Conservation (phyloP, 2,113 vertebrate species). For the Lagopus leucura region DNA sequence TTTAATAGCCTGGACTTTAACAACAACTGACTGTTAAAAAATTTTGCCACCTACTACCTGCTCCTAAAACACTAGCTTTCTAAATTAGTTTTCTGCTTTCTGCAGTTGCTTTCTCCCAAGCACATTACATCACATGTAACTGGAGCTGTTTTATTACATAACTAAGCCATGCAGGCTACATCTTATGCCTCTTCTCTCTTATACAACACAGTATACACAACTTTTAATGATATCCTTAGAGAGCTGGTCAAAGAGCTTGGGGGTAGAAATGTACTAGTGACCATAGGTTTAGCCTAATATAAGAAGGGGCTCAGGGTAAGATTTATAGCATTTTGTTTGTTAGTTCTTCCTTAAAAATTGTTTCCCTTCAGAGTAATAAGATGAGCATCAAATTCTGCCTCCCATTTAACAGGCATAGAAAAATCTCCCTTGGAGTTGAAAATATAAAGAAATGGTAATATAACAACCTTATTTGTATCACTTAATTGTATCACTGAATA, state of each 20-base stretch:
- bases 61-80: background rate
- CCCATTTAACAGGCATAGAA: background rate
- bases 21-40: background rate
- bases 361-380: conserved; percentile 27
- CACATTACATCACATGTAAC: conserved; percentile 1
- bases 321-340: conserved; percentile 31
- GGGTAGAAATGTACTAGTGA: background rate
- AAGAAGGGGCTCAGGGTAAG: background rate
- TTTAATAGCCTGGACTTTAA: background rate
- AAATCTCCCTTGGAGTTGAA: background rate
- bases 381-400: background rate
- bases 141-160: conserved; percentile 33
- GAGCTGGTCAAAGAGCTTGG: conserved; percentile 38
- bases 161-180: background rate
- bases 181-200: background rate
- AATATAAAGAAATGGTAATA: background rate
- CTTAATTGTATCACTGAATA: background rate
- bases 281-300: background rate
- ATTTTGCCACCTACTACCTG: background rate
- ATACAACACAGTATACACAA: background rate
- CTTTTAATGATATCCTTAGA: conserved; percentile 71
- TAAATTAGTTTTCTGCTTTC: conserved; percentile 23
- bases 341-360: conserved; percentile 2
- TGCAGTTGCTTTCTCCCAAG: background rate
- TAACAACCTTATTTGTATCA: background rate